phyloP scores from a whole-genome alignment of 2,113 vertebrate genomes.

The Anhinga anhinga region DNA sequence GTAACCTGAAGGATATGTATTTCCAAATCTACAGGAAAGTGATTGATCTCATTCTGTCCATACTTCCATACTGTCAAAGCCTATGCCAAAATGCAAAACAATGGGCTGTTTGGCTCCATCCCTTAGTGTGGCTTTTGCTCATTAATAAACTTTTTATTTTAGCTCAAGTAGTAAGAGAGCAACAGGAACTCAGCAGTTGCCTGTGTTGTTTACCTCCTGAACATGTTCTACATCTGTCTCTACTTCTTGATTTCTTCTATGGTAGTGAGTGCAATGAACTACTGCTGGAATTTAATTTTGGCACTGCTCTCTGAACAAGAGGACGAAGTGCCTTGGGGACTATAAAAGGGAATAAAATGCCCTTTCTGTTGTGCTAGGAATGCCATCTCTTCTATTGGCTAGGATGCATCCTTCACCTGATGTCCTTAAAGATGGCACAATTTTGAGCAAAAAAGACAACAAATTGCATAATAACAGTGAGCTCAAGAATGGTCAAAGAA shows the following conservation, averaged over 20 bases:
- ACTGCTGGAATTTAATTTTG: not conserved
- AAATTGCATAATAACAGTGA: not conserved
- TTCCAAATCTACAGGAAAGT: not conserved
- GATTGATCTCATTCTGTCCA: not conserved
- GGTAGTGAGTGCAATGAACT: not conserved
- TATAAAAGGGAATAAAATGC: not conserved
- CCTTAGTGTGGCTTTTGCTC: not conserved
- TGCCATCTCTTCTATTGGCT: not conserved
- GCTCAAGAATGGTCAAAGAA: not conserved
- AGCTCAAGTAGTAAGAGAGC: not conserved
- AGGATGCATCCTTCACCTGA: not conserved
- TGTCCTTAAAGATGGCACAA: not conserved
- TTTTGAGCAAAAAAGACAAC: not conserved
- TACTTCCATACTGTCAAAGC: not conserved
- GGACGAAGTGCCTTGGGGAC: not conserved
- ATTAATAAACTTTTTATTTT: not conserved
- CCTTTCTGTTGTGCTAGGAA: not conserved
- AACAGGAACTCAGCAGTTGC: not conserved
- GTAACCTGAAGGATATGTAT: not conserved
- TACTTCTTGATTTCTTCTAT: not conserved
- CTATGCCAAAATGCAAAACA: not conserved
- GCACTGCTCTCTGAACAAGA: not conserved
- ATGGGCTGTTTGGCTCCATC: not conserved
- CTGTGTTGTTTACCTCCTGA: not conserved
- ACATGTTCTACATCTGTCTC: not conserved